Evolutionary conservation across 2,888 invertebrate genomes (phyloP).

Genomic region (Gibbula magus): DNA sequence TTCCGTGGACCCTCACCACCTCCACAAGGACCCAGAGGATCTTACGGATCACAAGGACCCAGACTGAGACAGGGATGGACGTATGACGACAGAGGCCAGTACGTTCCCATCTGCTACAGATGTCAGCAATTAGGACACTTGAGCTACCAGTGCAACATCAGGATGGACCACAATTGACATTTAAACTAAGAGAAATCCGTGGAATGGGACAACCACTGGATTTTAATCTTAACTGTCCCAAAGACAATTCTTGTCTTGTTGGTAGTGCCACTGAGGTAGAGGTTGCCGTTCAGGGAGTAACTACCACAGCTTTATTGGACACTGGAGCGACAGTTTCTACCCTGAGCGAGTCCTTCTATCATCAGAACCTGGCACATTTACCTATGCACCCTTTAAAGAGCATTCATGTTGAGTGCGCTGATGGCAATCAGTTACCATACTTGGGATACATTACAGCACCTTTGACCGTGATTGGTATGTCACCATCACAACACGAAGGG

Average conservation of each 20-base stretch:
- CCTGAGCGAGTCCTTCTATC: not conserved
- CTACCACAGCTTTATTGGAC: slow-evolving; percentile 8
- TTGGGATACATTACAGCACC: not conserved
- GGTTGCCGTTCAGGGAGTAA: not conserved
- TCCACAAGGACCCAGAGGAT: too few relatives aligned
- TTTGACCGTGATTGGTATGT: not conserved
- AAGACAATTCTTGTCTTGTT: not conserved
- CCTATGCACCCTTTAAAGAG: not conserved
- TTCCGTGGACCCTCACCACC: too few relatives aligned
- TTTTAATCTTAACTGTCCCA: not conserved
- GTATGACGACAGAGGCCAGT: not conserved
- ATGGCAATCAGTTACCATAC: not conserved
- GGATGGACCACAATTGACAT: not conserved
- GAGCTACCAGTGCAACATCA: not conserved
- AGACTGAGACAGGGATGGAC: not conserved
- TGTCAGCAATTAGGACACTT: not conserved
- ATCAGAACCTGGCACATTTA: not conserved
- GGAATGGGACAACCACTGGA: not conserved
- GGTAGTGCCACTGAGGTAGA: not conserved
- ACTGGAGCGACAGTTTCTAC: slow-evolving; percentile 20
- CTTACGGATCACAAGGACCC: too few relatives aligned
- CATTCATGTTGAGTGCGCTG: too few relatives aligned
- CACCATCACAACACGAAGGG: not conserved
- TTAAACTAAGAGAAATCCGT: not conserved
- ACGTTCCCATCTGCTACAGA: not conserved